Conservation (phyloP, 2,113 vertebrate genomes). For the Nansenia antarctica region DNA sequence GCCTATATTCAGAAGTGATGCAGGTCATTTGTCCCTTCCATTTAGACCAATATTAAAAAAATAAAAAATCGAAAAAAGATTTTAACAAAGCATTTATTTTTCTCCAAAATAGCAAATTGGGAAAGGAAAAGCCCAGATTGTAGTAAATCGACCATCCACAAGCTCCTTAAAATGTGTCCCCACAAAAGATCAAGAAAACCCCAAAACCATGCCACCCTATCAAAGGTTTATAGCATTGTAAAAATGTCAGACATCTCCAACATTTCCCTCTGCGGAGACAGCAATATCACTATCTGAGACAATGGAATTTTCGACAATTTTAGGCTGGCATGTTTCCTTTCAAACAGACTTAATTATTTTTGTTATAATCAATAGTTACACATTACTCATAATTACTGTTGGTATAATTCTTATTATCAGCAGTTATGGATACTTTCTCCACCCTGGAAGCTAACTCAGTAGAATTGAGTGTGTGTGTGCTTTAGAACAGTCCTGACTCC, state of each 20-base stretch:
- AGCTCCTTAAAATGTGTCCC: slow-evolving; percentile 16
- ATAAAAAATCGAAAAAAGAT: neutral
- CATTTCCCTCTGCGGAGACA: neutral
- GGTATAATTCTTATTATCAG: neutral
- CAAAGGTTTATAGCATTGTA: slow-evolving; percentile 38
- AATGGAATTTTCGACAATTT: neutral
- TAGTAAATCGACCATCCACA: neutral
- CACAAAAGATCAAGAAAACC: slow-evolving; percentile 39
- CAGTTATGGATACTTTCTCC: neutral
- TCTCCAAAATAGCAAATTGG: neutral
- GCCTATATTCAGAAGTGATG: neutral
- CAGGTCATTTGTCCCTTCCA: slow-evolving; percentile 2
- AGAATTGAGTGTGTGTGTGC: neutral
- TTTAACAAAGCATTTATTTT: neutral
- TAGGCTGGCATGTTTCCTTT: neutral
- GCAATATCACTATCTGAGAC: neutral
- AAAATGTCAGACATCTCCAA: slow-evolving; percentile 2
- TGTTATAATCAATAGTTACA: neutral
- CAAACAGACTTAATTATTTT: neutral
- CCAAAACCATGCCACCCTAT: slow-evolving; percentile 12
- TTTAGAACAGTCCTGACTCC: neutral
- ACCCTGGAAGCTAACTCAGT: neutral
- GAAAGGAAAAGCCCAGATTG: no score
- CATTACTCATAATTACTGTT: neutral
- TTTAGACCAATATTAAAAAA: neutral